Evolutionary conservation across 2,113 vertebrate genomes (phyloP), one percentile per base, ranked within the genome.

Genomic region (Formicarius rufipectus): DNA sequence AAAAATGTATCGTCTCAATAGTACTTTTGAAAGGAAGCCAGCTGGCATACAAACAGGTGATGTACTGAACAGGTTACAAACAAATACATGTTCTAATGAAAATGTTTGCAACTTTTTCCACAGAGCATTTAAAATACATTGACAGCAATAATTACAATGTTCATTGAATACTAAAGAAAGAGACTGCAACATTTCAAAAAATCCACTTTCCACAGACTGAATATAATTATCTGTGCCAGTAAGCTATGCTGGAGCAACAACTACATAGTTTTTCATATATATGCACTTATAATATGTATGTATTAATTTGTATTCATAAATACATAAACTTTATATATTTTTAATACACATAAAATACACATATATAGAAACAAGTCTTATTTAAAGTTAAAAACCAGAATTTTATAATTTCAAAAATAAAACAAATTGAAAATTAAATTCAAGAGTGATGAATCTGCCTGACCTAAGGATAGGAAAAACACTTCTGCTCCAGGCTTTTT

Each of bases 41-140:
- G 69, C 49, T 94, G 89, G 96, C 86, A 86, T 45, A 72, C 44
- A 86, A 53, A 79, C 4, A 93, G 52, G 33, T 71, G 76, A 90
- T 78, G 18, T 39, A 90, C 9, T 81, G 92, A 93, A 90, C 52
- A 96, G 83, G 96, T 93, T 90, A 95, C 62, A 92, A 95, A 92
- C 76, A 95, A 89, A 86, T 81, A 81, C 76, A 58, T 30, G 37
- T 78, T 90, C 76, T 62, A 86, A 87, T 18, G 7, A 75, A 92
- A 86, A 64, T 18, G 56, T 87, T 49, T 89, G 83, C 60, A 95
- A 88, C 39, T 75, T 93, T 89, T 94, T 93, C 85, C 90, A 90
- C 58, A 58, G 45, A 78, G 58, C 58, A 64, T 56, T 92, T 93
- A 92, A 88, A 84, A 89, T 60, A 90, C n/a, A 93, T 59, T 84